Evolutionary conservation across 2,888 invertebrate species (phyloP), one percentile per base, ranked within the genome.

Genomic region (Hemithea aestivaria): DNA sequence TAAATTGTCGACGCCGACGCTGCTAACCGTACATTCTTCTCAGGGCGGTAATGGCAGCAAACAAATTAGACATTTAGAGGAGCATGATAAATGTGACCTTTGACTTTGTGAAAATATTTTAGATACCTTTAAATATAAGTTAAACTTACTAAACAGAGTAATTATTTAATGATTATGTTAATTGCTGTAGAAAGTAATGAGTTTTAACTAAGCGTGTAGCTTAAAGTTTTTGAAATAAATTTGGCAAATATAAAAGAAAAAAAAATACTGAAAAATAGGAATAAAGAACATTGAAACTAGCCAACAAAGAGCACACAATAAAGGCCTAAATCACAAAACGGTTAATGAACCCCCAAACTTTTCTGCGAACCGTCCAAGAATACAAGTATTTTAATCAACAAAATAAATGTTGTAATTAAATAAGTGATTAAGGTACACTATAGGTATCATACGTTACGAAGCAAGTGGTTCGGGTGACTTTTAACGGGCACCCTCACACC

Each of bases 391-490:
- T 82, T 83, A 85, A 87, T 84, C 76, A 85, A 84, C 73, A 78
- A 73, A 80, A 84, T 83, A 83, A 82, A 85, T 83, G 83, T 78
- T 68, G 73, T 77, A 82, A 84, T 83, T 81, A 84, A 80, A 75
- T 78, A 80, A 74, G 81, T 81, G 79, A 84, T 85, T 79, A 84
- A 77, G 73, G 74, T 81, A 73, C 82, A 84, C 83, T 82, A 80
- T 69, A 68, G 68, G 68, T 72, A 70, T 70, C 80, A 77, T 84
- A 82, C 73, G 78, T 84, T 78, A 83, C 73, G 51, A 57, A 58
- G 68, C 69, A 81, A 82, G 80, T 79, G 77, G 72, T 56, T 51
- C 48, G 62, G 66, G 65, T 58, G 64, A 62, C 61, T 65, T 58
- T 53, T 36, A 40, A 31, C 40, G 40, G 29, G 23, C 23, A 26